Evolutionary conservation across 2,797 vertebrate species (phyloP), one percentile per base, ranked within the genome.

Genomic region (Huso huso): DNA sequence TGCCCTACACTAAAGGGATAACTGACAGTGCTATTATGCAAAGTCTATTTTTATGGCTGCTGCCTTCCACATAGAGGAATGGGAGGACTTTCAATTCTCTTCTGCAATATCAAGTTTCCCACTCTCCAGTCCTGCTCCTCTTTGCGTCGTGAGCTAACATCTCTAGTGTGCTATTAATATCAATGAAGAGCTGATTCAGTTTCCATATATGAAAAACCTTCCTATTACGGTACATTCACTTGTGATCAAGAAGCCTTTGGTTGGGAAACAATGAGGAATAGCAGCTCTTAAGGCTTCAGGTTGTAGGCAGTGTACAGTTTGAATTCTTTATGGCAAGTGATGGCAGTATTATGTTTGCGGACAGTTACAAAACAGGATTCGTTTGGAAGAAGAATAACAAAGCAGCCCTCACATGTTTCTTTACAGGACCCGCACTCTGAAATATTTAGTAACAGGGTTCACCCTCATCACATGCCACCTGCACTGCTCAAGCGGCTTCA

Each of bases 141-240:
- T 68, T 73, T 79, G 85, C 84, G 81, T 84, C 85, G 78, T 78
- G 77, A 79, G 86, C 78, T 90, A 18, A 84, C 85, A 87, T 87
- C 88, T 87, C 89, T 79, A 84, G 82, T 83, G 85, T 74, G 81
- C 90, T 93, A 91, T 91, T 92, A 93, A 95, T 92, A 92, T 89
- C 91, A 91, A 86, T 82, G 87, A 88, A 85, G 86, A 85, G 86
- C 84, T 84, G 80, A 90, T 89, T 91, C 86, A 80, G 86, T 91
- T 91, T 92, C 85, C 88, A 88, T 81, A 80, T 85, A 84, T 84
- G 86, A 86, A 89, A 87, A 87, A 79, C 77, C 81, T 81, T 74
- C 78, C 71, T 83, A 79, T 83, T 81, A 81, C 75, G 72, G 76
- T 68, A 62, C 83, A 86, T 81, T 85, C 82, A 79, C 82, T 55